phyloP scores from a whole-genome alignment of 53 echinoderm and acorn worm species.

The Mesocentrotus franciscanus region DNA sequence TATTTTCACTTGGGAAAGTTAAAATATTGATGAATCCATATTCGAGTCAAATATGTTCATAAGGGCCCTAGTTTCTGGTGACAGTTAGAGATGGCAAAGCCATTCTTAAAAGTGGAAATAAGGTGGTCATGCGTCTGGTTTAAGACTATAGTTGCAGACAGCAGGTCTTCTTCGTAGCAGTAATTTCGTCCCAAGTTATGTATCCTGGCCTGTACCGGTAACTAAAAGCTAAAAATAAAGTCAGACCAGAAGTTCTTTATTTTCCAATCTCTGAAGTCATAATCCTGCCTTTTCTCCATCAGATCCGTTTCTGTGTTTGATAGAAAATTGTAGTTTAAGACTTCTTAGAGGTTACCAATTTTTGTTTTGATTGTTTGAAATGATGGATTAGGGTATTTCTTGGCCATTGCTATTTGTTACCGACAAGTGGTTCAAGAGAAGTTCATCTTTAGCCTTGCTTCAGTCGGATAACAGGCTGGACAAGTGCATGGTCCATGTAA shows the following conservation, averaged over 20 bases:
- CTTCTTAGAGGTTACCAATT: neutral
- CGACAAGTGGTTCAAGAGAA: slow-evolving; percentile 20
- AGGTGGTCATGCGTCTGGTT: neutral
- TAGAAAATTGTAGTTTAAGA: slow-evolving; percentile 21
- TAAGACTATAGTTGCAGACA: neutral
- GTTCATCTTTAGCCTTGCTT: neutral
- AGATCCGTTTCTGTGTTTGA: neutral
- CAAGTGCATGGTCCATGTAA: neutral
- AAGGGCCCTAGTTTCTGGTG: neutral
- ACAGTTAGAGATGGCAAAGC: neutral
- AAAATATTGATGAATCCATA: too few species aligned
- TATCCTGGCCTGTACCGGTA: neutral
- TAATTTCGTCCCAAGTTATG: neutral
- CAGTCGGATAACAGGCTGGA: neutral
- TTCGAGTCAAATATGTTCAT: neutral
- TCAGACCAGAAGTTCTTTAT: neutral
- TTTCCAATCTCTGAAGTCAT: slow-evolving; percentile 11
- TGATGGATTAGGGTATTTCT: neutral
- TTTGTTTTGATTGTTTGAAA: neutral
- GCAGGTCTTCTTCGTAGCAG: neutral
- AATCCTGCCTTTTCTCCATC: neutral
- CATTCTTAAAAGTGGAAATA: neutral
- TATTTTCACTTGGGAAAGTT: too few species aligned
- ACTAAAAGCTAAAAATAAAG: neutral
- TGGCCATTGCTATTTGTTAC: slow-evolving; percentile 8